phyloP scores from a whole-genome alignment of 1,140 invertebrate genomes.

The Melitaea cinxia region DNA sequence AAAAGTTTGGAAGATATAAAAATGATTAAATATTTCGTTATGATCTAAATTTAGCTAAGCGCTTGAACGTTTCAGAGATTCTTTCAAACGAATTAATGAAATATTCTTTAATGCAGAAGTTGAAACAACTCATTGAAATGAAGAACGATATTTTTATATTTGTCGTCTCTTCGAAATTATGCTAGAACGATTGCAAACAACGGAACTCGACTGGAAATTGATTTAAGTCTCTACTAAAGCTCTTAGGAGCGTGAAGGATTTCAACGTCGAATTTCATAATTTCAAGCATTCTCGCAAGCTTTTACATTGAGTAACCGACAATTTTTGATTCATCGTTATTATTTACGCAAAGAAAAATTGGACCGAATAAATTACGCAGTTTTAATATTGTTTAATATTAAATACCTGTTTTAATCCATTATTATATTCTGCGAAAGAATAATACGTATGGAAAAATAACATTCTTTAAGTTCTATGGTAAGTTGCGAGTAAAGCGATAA shows the following conservation, averaged over 20 bases:
- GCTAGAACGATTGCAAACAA: not conserved
- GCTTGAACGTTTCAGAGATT: not conserved
- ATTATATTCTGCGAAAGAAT: too few species aligned
- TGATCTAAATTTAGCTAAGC: not conserved
- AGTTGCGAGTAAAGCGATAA: too few species aligned
- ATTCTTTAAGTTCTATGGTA: too few species aligned
- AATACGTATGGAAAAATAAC: too few species aligned
- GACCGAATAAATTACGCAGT: too few species aligned
- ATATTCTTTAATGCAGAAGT: not conserved
- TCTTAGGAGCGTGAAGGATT: slow-evolving; percentile 4
- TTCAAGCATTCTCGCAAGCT: not conserved
- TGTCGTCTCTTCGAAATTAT: not conserved
- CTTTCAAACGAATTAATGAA: slow-evolving; percentile 2
- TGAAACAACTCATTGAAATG: not conserved
- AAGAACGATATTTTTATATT: slow-evolving; percentile 2
- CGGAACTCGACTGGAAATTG: slow-evolving; percentile 1
- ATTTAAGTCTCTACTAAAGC: not conserved
- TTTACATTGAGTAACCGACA: not conserved
- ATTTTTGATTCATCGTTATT: not conserved
- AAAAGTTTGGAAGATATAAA: not conserved
- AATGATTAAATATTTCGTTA: not conserved
- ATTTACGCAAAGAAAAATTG: too few species aligned
- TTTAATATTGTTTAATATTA: too few species aligned
- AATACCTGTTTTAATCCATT: too few species aligned
- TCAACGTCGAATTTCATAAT: not conserved